Conservation (phyloP, 1,140 invertebrate species). For the Polyergus mexicanus region DNA sequence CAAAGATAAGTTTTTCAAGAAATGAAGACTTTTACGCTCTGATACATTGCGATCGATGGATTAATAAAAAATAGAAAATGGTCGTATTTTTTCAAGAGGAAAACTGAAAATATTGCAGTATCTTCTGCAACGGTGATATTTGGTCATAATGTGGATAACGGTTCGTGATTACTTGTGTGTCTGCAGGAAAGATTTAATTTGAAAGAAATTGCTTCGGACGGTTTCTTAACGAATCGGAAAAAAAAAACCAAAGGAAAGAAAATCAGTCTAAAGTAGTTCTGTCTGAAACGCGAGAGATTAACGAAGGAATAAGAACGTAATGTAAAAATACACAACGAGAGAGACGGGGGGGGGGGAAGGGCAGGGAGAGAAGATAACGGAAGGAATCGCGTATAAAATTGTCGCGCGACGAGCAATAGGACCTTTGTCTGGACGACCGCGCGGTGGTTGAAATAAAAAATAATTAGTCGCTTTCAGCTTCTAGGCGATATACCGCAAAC, state of each 20-base stretch:
- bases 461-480: conserved; percentile 62
- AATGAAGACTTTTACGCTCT: neutral
- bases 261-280: conserved; percentile 60
- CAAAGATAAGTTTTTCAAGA: neutral
- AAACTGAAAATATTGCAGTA: neutral
- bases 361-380: neutral
- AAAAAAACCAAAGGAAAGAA: conserved; percentile 41
- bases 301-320: conserved; percentile 39
- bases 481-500: conserved; percentile 47
- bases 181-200: conserved; percentile 47
- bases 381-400: conserved; percentile 56
- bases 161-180: neutral
- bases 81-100: neutral
- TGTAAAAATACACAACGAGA: conserved; percentile 34
- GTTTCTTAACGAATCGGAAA: conserved; percentile 46
- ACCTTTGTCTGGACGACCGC: conserved; percentile 46
- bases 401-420: conserved; percentile 53
- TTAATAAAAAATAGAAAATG: neutral
- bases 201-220: conserved; percentile 41
- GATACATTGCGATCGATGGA: neutral
- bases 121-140: neutral
- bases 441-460: conserved; percentile 55
- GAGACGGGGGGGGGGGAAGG: neutral
- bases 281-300: conserved; percentile 51
- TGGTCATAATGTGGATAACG: neutral